Conservation (phyloP, 1,140 invertebrate species). For the Cotesia typhae region DNA sequence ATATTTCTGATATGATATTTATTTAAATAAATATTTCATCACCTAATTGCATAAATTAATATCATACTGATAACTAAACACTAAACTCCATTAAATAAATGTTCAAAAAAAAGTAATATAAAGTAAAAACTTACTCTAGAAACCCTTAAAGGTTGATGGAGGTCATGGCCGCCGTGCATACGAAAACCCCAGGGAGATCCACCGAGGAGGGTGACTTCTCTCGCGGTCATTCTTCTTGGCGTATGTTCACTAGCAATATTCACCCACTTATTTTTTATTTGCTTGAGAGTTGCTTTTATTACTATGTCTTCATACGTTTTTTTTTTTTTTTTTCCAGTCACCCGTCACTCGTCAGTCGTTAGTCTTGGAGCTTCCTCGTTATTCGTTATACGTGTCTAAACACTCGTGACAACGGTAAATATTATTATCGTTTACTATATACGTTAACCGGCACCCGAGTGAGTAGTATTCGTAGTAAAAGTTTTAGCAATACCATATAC, state of each 20-base stretch:
- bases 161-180: conserved; percentile 82
- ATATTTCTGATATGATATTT: too few species aligned
- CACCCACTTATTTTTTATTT: conserved; percentile 10
- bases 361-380: not conserved
- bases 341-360: too few species aligned
- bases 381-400: not conserved
- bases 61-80: too few species aligned
- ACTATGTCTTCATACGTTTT: not conserved
- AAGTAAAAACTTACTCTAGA: conserved; percentile 76
- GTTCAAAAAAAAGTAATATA: not conserved
- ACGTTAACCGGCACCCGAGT: conserved; percentile 14
- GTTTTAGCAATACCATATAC: not conserved
- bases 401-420: conserved; percentile 9
- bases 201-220: conserved; percentile 78
- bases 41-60: too few species aligned
- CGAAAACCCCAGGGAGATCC: conserved; percentile 91
- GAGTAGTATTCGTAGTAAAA: not conserved
- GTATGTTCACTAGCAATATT: not conserved
- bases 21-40: too few species aligned
- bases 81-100: too few species aligned
- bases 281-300: not conserved
- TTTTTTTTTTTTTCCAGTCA: not conserved
- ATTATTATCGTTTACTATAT: conserved; percentile 19
- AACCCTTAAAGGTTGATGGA: conserved; percentile 77
- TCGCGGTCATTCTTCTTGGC: conserved; percentile 68